These are phyloP conservation scores for Trichoplusia ni DNA, from an alignment of 1,140 invertebrate genomes.

Conservation along the genomic window DNA sequence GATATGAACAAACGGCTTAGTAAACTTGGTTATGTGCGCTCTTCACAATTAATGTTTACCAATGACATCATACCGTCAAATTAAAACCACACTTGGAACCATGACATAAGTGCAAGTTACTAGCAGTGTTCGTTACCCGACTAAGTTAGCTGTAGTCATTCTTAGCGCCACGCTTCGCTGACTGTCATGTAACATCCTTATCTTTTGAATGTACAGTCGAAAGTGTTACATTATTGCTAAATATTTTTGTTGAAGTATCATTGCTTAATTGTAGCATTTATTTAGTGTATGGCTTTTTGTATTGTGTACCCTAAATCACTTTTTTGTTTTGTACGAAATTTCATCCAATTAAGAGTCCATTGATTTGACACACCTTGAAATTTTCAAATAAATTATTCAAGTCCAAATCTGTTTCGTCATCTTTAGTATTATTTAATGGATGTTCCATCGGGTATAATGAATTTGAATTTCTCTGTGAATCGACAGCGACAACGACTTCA, in stretches of 20 bases:
- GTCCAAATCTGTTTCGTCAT: constrained; percentile 9
- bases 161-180: constrained; percentile 49
- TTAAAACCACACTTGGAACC: constrained; percentile 43
- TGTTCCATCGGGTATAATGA: constrained; percentile 26
- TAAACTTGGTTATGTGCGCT: no score
- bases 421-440: constrained; percentile 16
- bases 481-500: constrained; percentile 51
- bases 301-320: background rate
- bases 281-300: background rate
- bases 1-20: no score
- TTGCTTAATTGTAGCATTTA: constrained; percentile 24
- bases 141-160: constrained; percentile 17
- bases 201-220: constrained; percentile 27
- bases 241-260: constrained; percentile 25
- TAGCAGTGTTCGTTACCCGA: background rate
- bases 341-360: background rate
- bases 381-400: background rate
- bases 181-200: constrained; percentile 44
- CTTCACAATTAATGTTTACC: no score
- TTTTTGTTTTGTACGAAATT: background rate
- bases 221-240: constrained; percentile 29
- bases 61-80: background rate
- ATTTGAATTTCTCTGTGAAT: constrained; percentile 68
- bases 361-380: background rate
- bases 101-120: constrained; percentile 46